Base-by-base conservation (phyloP, 2,888 invertebrate genomes). In the Parthenolecanium corni region DNA sequence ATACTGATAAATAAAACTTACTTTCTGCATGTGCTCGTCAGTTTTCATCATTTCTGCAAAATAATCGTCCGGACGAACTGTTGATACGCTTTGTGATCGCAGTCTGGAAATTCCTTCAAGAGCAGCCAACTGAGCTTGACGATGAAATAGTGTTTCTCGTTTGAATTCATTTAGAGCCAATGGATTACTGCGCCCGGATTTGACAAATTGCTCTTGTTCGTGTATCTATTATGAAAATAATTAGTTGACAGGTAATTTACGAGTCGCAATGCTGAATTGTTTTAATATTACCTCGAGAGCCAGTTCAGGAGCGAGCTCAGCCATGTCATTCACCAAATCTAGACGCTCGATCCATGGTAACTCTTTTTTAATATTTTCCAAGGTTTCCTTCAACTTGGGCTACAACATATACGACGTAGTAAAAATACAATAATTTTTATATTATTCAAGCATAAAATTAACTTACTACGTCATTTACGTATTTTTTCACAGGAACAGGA, bases 1-100 rank as follows among this genome's bases (percentile, higher is more conserved):
- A 1, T 40, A 40, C 40, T 40, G 18, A 3, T 18, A 9, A 44
- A 44, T 9, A 31, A 31, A 24, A 9, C 69, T 66, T 66, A 80
- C 80, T 75, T 93, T 95, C 71, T 94, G 92, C 98, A 98, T 98
- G 71, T 98, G 98, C 36, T 82, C 83, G 75, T 98, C 98, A 14
- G 89, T 80, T 74, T 98, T 98, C 0, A 92, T 93, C 98, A 98
- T 98, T 78, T 98, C 92, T 0, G 97, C 98, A 76, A 95, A 97
- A 74, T 94, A 98, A 74, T 97, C 97, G 63, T 90, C 89, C 0
- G 98, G 98, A 74, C 89, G 80, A 71, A 82, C 85, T 0, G 92
- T 94, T 0, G 82, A 77, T 52, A 95, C 76, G 20, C 83, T 83
- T 4, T 89, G 73, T 42, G 82, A 80, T 65, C 89, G 86, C 9